Conservation (phyloP, 1,140 invertebrate species). For the Aphelenchoides fujianensis region DNA sequence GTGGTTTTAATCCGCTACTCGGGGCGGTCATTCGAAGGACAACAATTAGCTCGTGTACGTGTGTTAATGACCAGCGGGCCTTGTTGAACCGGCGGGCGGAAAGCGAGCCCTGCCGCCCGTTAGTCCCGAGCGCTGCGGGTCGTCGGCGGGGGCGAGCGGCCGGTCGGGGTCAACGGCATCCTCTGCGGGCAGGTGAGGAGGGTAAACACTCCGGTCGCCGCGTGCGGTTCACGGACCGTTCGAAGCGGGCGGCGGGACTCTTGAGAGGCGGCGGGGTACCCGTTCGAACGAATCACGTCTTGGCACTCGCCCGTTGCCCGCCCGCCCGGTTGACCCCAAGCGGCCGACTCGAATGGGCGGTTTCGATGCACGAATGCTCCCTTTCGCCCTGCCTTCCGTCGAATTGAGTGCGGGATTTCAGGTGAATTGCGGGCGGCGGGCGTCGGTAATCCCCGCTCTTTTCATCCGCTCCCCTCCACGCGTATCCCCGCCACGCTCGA, state of each 20-base stretch:
- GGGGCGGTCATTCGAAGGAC: too few relatives aligned
- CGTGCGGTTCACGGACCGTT: slow-evolving; percentile 1
- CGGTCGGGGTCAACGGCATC: too few relatives aligned
- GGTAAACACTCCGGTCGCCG: neutral
- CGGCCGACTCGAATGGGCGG: neutral
- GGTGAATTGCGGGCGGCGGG: too few relatives aligned
- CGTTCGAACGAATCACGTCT: neutral
- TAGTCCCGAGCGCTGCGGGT: neutral
- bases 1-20: neutral
- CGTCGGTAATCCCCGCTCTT: neutral
- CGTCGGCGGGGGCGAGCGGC: neutral
- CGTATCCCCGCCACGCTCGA: neutral
- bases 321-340: neutral
- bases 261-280: neutral
- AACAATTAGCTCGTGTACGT: neutral
- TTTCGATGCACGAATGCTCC: too few relatives aligned
- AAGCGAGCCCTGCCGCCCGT: neutral
- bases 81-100: neutral
- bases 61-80: neutral
- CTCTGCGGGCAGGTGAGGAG: too few relatives aligned
- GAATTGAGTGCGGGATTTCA: too few relatives aligned
- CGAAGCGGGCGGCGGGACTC: neutral
- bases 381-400: too few relatives aligned
- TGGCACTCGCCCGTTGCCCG: neutral
- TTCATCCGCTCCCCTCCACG: neutral